Conservation (phyloP, 2,888 invertebrate genomes). For the Metallyticus violacea region DNA sequence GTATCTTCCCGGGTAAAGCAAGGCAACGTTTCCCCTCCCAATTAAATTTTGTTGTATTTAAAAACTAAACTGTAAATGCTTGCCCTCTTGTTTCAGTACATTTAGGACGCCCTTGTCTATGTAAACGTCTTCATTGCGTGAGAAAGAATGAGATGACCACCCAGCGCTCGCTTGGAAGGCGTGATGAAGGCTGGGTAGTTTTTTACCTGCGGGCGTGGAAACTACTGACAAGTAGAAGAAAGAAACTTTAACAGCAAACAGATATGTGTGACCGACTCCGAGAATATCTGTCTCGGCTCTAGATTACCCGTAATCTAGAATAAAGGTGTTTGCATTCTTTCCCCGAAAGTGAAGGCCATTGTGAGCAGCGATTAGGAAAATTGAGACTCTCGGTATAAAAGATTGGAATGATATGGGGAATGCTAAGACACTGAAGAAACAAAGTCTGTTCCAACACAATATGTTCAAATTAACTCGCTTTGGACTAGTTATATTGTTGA, state of each 20-base stretch:
- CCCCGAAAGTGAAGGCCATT: no score
- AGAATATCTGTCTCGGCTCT: not conserved
- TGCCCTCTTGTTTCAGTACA: not conserved
- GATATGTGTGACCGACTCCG: not conserved
- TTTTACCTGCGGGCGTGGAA: not conserved
- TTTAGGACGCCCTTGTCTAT: not conserved
- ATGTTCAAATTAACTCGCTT: no score
- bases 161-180: not conserved
- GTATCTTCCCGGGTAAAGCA: no score
- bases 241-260: not conserved
- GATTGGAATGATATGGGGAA: no score
- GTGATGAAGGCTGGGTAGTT: not conserved
- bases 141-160: not conserved
- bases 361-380: no score
- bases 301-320: not conserved
- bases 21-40: no score
- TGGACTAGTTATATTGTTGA: no score
- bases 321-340: no score
- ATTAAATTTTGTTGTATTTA: no score
- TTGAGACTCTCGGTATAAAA: no score
- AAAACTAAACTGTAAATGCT: not conserved
- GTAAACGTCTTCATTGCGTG: not conserved
- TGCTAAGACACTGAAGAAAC: no score
- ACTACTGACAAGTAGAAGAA: not conserved
- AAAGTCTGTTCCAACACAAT: no score